Base-by-base conservation (phyloP, 2,113 vertebrate genomes). In the Tachysurus fulvidraco region DNA sequence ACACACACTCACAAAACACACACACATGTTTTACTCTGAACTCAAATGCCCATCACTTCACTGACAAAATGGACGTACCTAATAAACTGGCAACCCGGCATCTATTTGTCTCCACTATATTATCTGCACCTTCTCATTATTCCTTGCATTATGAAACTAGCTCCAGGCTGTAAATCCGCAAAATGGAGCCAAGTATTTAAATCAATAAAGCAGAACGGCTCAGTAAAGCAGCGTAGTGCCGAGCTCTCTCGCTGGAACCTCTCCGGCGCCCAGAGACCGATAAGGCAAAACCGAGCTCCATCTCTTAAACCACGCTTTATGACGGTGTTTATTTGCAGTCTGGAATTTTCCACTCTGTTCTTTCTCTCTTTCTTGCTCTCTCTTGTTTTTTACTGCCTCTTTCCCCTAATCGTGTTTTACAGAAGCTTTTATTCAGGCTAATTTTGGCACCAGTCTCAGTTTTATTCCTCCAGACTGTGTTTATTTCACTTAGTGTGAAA, bases 161-260 rank as follows among this genome's bases (percentile, higher is more conserved):
- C 73, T 52, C 14, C 12, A 9, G 77, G 54, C 54, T 41, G n/a
- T 46, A 67, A 28, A 69, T 83, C 46, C 46, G 46, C 17, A 65
- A 83, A 71, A 55, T 55, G 28, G 46, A 55, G 62, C 64, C 82
- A 71, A 69, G 64, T 54, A 55, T 55, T 83, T 69, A 69, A 71
- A 83, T 83, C 82, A 71, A 83, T 83, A 69, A 52, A 52, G 52
- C 74, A 78, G 73, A 78, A 54, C 10, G 44, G 89, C 16, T 86
- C 83, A 41, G 90, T 90, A 90, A 91, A 93, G 92, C 88, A 86
- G 90, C 92, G 85, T 90, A 92, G 44, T 5, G 73, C 5, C 44
- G 10, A 1, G 21, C 73, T 44, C n/a, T 52, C 44, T 76, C 73
- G 1, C 10, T 0, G 44, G 73, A 76, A 52, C 73, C 73, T 50